Evolutionary conservation across 1,140 invertebrate species (phyloP), one percentile per base, ranked within the genome.

Genomic region (Cheumatopsyche charites): DNA sequence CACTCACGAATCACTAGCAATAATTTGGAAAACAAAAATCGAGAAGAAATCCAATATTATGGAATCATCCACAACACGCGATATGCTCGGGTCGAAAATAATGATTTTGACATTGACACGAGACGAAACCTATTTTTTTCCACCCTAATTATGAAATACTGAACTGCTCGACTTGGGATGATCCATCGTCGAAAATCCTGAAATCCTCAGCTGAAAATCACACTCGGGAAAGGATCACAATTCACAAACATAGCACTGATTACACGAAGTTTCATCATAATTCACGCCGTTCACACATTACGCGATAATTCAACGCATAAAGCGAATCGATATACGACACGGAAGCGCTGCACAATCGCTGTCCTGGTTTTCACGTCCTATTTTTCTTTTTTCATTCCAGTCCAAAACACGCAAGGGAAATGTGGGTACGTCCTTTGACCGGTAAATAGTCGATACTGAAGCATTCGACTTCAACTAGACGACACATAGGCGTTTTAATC

Each of bases 331-430:
- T 36, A 36, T 36, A 36, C 29, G 29, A 36, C 29, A 36, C 29
- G 29, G 29, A 36, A 36, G 29, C 29, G 29, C 29, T 36, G 29
- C 29, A 52, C 47, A 36, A 21, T n/a, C 58, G 9, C 29, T 43
- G 62, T 63, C 62, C 62, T 25, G 62, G n/a, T 63, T 66, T 65
- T 66, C 23, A 15, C 43, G 63, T 66, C 43, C 63, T 23, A 66
- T 66, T 66, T 66, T 47, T 47, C 5, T 23, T 43, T 26, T 66
- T 42, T 3, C 15, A 21, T 17, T 3, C 21, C 4, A 42, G 17
- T 9, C n/a, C n/a, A n/a, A n/a, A n/a, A n/a, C 7, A 47, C 63
- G 17, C 42, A 47, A 66, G 13, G 63, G 21, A 4, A 58, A 21
- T 11, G 43, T 17, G 23, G 29, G 15, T 15, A 21, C 26, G 43